Evolutionary conservation across 2,113 vertebrate genomes (phyloP), one percentile per base, ranked within the genome.

Genomic region (Castor canadensis): DNA sequence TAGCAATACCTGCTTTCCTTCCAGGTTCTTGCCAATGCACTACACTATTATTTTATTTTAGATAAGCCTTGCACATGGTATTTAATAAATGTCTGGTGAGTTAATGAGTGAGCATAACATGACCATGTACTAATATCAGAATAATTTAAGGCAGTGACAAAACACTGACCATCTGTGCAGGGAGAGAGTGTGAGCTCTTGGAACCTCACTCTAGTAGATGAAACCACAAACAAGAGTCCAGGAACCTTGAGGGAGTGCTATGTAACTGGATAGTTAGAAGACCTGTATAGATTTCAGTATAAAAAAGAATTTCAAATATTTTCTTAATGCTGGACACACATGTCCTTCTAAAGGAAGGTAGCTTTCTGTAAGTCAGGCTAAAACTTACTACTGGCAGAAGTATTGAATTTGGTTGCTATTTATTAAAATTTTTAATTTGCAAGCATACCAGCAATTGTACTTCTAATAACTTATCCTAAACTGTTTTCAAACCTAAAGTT

Each of bases 401-500:
- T 80, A 75, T 5, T 88, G 16, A 38, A 60, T 77, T 40, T 81
- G 56, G 3, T 54, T 38, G 30, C 11, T 43, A 30, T 47, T 81
- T 49, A 81, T 47, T 47, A 54, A 47, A 69, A 80, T 17, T 66
- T 87, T 45, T 73, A 40, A 76, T 81, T 71, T 86, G 49, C 69
- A 81, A 91, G 67, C 22, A 49, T 49, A 43, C 20, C 49, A 81
- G 66, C 7, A 66, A 89, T 80, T 94, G 72, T 72, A 72, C n/a
- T 82, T 86, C 35, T 72, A 93, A 52, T 71, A 94, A 88, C 49
- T 58, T 67, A 72, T 54, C 20, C 81, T 81, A 85, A 76, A 71
- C 49, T 80, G 26, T 35, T 66, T 28, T 56, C 49, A 83, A 64
- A 80, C 54, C 64, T 26, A 72, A 84, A 93, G 45, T 69, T 43